Evolutionary conservation across 1,140 invertebrate species (phyloP), one percentile per base, ranked within the genome.

Genomic region (Trypoxylus dichotomus): DNA sequence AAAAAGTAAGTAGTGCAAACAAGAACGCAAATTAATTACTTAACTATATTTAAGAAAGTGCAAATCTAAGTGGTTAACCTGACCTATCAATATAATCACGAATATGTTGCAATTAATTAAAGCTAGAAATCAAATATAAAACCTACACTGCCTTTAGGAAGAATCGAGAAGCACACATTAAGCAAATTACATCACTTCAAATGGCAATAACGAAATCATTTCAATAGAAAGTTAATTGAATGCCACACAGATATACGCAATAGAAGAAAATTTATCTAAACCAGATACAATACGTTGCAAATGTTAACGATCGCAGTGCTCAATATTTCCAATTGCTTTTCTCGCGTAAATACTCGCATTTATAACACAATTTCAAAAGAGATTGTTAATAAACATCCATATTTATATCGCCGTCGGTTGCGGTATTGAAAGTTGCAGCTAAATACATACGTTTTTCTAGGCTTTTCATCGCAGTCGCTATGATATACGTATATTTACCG

Each of bases 401-500:
- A 24, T 24, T 63, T 63, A 63, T 63, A 63, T 47, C 11, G 43
- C n/a, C 58, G 19, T n/a, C 21, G 1, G 5, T 63, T 27, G 58
- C 58, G 21, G 21, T 63, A 63, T 24, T 63, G 58, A 63, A 63
- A 63, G 58, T 63, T 21, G 8, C 58, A 21, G 19, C 58, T 27
- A 27, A 21, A 19, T 11, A 2, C 2, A 63, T 27, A 63, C 2
- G 19, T 54, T 63, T 63, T 63, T 27, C 25, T 63, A 7, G 2
- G 58, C 58, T 63, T 63, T 63, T 63, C 58, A 27, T 63, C 58
- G 58, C 25, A 63, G 11, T 63, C 58, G 7, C 58, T 8, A 63
- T 63, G 58, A 63, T 63, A 63, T 63, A 63, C 58, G 58, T 19
- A 7, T 63, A 63, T 63, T 63, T 63, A 63, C 58, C 58, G 58